Base-by-base conservation (phyloP, 2,888 invertebrate species). In the Protula sp. region DNA sequence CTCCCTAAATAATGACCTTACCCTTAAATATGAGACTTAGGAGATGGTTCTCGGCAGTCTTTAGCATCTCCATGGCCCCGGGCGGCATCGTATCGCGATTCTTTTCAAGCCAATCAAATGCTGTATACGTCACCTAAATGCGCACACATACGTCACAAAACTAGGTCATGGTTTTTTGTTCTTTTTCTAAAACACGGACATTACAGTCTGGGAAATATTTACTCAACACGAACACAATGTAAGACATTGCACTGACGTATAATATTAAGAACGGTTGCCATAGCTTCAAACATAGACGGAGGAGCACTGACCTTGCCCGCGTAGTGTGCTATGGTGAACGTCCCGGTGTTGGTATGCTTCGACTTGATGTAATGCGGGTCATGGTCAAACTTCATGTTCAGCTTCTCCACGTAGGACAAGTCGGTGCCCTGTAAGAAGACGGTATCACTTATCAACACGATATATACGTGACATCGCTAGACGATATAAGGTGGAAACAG, bases 21-120 rank as follows among this genome's bases (percentile, higher is more conserved):
- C 78, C 77, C 70, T 67, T 73, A 57, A 78, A 78, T 30, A 78
- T 72, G 19, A 71, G 65, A 56, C 69, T 72, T 38, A 77, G 68
- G 5, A 79, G 71, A 2, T 65, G 58, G 65, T 77, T 76, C 28
- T 60, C 60, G 57, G 76, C 76, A 48, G 67, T 60, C 65, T 73
- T 73, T 30, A 79, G 64, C 64, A 76, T 70, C 59, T 77, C 73
- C 63, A 71, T 72, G 29, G 77, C 68, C 31, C 76, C 76, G 47
- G 72, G 69, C 3, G 78, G 77, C 31, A 78, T 61, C 1, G 78
- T 76, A 66, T 79, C 79, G 30, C 78, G 64, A 66, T 79, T 79
- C 69, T 79, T 79, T 65, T 76, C 78, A 56, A 79, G 64, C 78
- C 78, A 79, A 14, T 67, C 65, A 4, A 56, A 58, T 4, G 71